phyloP scores from a whole-genome alignment of 2,113 vertebrate genomes.

The Equus przewalskii region DNA sequence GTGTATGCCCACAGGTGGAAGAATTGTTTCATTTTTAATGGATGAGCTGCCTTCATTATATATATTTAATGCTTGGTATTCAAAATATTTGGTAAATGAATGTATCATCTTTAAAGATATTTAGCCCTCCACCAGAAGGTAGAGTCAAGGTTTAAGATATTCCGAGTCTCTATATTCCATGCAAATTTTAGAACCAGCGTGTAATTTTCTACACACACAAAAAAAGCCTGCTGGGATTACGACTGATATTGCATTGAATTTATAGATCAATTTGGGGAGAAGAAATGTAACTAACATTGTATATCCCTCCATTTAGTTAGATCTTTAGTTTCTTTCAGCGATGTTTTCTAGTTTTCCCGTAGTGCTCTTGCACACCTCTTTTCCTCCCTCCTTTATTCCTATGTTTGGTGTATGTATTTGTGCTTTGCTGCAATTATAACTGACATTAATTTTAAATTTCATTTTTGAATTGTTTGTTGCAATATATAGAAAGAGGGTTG shows the following conservation, averaged over 20 bases:
- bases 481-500: not conserved
- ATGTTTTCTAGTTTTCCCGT: not conserved
- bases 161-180: not conserved
- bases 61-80: not conserved
- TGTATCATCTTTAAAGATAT: not conserved
- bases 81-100: not conserved
- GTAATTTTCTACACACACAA: not conserved
- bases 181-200: not conserved
- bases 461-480: not conserved
- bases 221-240: not conserved
- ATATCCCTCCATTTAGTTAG: not conserved
- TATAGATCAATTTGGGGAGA: not conserved
- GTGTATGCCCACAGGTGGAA: not conserved
- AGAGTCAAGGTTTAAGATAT: not conserved
- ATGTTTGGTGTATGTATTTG: not conserved
- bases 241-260: not conserved
- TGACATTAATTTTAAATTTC: conserved; percentile 3
- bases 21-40: not conserved
- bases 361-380: not conserved
- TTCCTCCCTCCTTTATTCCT: not conserved
- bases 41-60: not conserved
- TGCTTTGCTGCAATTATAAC: not conserved
- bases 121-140: not conserved
- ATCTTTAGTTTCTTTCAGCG: not conserved
- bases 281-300: not conserved